A percentile compares a stretch with the other conserved stretches of the same genome.
Evolutionary conservation across 2,113 vertebrate species (phyloP).

Genomic region (Puntigrus tetrazona): DNA sequence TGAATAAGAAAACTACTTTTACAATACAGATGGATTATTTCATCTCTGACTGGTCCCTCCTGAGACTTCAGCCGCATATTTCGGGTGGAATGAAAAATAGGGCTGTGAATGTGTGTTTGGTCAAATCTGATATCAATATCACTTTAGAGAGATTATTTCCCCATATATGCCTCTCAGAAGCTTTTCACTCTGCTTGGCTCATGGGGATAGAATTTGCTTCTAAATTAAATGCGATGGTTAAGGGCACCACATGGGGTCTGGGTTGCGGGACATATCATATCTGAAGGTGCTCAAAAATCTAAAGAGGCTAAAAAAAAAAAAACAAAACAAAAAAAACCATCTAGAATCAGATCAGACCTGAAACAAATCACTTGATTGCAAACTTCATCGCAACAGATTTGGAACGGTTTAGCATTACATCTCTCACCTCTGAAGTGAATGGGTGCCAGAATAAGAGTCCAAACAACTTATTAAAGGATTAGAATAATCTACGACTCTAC

Average conservation of each 20-base stretch:
- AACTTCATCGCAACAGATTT: background rate
- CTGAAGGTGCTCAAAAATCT: background rate
- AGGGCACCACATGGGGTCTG: constrained; percentile 14
- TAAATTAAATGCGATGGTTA: constrained; percentile 20
- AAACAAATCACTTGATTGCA: background rate
- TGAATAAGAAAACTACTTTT: constrained; percentile 67
- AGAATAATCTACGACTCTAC: no score
- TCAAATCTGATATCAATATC: constrained; percentile 46
- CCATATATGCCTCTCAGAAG: constrained; percentile 38
- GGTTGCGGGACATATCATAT: background rate
- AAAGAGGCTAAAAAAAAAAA: background rate
- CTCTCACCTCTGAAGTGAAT: background rate
- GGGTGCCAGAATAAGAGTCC: background rate
- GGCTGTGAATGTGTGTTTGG: constrained; percentile 40
- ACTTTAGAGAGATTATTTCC: constrained; percentile 44
- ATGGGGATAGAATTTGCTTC: constrained; percentile 62
- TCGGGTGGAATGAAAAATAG: constrained; percentile 49
- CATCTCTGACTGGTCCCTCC: constrained; percentile 28
- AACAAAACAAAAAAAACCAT: background rate
- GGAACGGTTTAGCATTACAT: background rate
- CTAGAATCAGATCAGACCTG: background rate
- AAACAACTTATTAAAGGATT: no score
- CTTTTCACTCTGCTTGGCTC: constrained; percentile 58
- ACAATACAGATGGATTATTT: constrained; percentile 50
- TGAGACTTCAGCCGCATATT: constrained; percentile 35